Conservation (phyloP, 2,888 invertebrate genomes). For the Elysia crispata region DNA sequence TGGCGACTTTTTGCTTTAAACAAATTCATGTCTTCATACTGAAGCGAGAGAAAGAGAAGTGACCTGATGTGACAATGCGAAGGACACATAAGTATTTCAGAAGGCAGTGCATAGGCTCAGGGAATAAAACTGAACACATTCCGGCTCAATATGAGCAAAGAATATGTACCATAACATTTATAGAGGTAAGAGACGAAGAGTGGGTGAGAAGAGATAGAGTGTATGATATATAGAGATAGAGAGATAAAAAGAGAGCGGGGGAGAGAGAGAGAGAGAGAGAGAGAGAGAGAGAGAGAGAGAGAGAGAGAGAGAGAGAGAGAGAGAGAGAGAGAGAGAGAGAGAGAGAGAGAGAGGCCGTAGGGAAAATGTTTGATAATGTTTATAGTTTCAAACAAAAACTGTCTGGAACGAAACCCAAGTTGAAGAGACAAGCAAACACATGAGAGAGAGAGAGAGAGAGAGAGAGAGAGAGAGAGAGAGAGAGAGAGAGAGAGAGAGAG, state of each 20-base stretch:
- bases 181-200: too few species aligned
- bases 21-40: too few species aligned
- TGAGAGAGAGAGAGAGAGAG: not conserved
- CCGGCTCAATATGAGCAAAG: too few species aligned
- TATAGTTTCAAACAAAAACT: not conserved
- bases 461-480: not conserved
- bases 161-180: too few species aligned
- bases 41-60: not conserved
- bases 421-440: not conserved
- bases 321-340: slow-evolving; percentile 5
- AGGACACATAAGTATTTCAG: too few species aligned
- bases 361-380: not conserved
- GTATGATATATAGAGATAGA: not conserved
- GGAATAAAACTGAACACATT: too few species aligned
- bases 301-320: slow-evolving; percentile 1
- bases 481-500: not conserved
- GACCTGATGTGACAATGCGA: too few species aligned
- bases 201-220: slow-evolving; percentile 19
- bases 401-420: too few species aligned
- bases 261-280: slow-evolving; percentile 32
- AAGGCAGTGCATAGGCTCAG: too few species aligned
- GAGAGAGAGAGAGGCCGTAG: not conserved
- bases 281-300: slow-evolving; percentile 13
- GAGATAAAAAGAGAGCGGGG: slow-evolving; percentile 17
- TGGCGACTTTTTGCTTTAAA: too few species aligned